Percentiles rank a stretch among this genome's conserved stretches.
Conservation (phyloP, 2,113 vertebrate species). For the Seriola aureovittata region DNA sequence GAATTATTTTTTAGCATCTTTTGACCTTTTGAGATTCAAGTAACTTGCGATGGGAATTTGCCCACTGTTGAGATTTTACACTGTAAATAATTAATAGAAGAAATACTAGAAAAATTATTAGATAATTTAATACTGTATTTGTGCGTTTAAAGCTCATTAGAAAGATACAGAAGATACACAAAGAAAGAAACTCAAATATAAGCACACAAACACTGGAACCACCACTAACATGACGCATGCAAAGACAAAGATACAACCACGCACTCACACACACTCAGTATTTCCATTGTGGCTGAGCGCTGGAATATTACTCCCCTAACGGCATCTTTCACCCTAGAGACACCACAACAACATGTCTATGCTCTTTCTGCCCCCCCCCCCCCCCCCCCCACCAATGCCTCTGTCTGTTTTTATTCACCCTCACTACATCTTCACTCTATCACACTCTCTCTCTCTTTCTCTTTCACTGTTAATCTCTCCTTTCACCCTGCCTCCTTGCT, state of each 20-base stretch:
- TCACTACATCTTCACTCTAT: conserved; percentile 53
- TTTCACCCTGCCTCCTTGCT: conserved; percentile 37
- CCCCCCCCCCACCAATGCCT: background rate
- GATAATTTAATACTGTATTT: background rate
- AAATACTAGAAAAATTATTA: background rate
- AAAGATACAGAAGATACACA: background rate
- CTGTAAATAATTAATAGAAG: background rate
- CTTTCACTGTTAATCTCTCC: conserved; percentile 64
- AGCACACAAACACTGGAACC: conserved; percentile 37
- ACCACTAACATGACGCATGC: conserved; percentile 50
- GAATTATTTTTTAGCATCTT: background rate
- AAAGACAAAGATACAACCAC: conserved; percentile 52
- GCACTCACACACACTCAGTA: conserved; percentile 54
- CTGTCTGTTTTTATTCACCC: conserved; percentile 37
- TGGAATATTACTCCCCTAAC: conserved; percentile 71
- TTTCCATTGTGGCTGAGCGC: conserved; percentile 71
- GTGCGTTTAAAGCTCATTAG: background rate
- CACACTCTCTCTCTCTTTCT: conserved; percentile 40
- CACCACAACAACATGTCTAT: conserved; percentile 77
- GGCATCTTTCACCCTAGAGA: conserved; percentile 62
- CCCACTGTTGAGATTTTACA: background rate
- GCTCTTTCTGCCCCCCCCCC: conserved; percentile 61
- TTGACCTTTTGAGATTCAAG: background rate
- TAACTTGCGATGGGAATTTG: background rate
- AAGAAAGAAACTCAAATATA: conserved; percentile 23